Evolutionary conservation across 2,113 vertebrate species (phyloP).

Genomic region (Ardeotis arabs): DNA sequence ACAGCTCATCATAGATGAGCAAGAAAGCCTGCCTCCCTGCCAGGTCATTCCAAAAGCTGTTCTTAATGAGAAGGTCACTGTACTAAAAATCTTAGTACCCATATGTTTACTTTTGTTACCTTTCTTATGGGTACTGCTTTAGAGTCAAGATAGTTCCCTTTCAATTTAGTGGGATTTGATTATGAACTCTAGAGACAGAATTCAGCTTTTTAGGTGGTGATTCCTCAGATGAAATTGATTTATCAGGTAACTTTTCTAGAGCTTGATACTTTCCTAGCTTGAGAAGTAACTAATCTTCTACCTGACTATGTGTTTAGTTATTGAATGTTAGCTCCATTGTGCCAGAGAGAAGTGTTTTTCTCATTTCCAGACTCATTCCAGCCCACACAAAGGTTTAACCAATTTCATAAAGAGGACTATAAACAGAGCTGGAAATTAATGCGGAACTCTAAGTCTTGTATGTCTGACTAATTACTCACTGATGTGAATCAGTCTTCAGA

Average conservation of each 20-base stretch:
- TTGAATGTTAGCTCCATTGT: not conserved
- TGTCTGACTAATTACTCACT: not conserved
- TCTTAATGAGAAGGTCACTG: not conserved
- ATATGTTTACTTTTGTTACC: rapidly evolving
- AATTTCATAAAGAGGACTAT: not conserved
- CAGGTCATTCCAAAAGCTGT: rapidly evolving
- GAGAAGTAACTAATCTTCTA: not conserved
- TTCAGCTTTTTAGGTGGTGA: not conserved
- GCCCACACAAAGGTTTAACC: not conserved
- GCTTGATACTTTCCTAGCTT: not conserved
- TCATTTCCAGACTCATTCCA: not conserved
- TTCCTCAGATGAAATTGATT: not conserved
- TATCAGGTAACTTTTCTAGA: not conserved
- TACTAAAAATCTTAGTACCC: not conserved
- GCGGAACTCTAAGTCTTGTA: not conserved
- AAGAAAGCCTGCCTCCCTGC: rapidly evolving
- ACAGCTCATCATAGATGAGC: rapidly evolving
- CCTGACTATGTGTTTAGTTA: rapidly evolving
- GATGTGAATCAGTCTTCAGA: not conserved
- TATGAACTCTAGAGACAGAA: not conserved
- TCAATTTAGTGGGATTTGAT: not conserved
- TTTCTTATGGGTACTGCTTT: not conserved
- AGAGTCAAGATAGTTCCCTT: not conserved
- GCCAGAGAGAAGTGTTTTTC: not conserved
- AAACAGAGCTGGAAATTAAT: not conserved